Percentiles rank a stretch among this genome's conserved stretches.
phyloP scores from a whole-genome alignment of 2,113 vertebrate genomes.

The Eulemur rufifrons region DNA sequence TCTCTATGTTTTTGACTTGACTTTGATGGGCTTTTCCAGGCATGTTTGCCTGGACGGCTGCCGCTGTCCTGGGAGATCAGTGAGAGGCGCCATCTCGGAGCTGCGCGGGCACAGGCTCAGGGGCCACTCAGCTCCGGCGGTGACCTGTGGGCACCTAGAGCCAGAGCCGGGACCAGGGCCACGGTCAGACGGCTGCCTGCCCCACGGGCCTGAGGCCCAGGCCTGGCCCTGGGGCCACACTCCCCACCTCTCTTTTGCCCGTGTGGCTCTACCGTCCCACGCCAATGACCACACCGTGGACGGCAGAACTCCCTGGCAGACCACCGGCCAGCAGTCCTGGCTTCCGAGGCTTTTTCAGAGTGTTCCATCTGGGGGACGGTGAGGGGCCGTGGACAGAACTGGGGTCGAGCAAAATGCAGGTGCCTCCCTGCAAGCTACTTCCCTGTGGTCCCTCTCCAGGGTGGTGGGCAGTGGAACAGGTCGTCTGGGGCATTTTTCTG shows the following conservation, averaged over 20 bases:
- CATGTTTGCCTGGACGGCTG: accelerated
- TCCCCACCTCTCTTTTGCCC: accelerated
- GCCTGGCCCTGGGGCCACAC: neutral
- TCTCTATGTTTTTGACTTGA: no score
- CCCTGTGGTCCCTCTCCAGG: accelerated
- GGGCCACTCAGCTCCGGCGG: accelerated
- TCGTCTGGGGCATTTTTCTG: accelerated
- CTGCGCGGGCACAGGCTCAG: accelerated
- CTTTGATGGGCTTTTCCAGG: no score
- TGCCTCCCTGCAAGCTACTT: accelerated
- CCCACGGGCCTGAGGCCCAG: accelerated
- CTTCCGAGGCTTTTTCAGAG: accelerated
- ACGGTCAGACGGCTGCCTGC: accelerated
- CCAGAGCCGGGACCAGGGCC: neutral
- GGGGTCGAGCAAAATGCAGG: no score
- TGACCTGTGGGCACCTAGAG: accelerated
- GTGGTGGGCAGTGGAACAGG: accelerated
- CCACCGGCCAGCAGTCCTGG: accelerated
- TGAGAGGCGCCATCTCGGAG: neutral
- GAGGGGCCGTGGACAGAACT: accelerated
- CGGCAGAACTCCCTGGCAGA: accelerated
- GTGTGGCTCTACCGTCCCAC: no score
- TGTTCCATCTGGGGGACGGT: no score
- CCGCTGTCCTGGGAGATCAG: neutral
- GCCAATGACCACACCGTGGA: neutral